phyloP scores from a whole-genome alignment of 2,113 vertebrate genomes.

The Eolophus roseicapilla region DNA sequence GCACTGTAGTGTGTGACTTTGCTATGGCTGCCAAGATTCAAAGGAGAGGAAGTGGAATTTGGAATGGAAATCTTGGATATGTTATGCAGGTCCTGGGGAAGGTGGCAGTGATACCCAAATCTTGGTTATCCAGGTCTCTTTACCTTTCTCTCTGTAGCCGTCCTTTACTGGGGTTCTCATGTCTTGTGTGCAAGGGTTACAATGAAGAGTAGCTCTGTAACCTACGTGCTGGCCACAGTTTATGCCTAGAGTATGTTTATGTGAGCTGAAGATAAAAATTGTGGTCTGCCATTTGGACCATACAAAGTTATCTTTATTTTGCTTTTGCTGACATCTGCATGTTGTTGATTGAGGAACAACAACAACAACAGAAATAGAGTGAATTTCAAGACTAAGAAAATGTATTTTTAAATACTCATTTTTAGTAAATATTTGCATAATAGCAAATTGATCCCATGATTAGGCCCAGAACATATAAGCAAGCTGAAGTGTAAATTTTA shows the following conservation, averaged over 20 bases:
- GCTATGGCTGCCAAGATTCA: neutral
- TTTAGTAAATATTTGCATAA: neutral
- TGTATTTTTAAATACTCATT: neutral
- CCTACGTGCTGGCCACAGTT: neutral
- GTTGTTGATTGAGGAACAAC: neutral
- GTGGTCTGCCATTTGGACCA: neutral
- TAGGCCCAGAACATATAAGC: neutral
- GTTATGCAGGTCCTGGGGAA: neutral
- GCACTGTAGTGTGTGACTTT: neutral
- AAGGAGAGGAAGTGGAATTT: neutral
- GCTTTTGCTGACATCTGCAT: neutral
- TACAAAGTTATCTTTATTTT: neutral
- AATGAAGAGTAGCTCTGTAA: neutral
- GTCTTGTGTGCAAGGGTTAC: neutral
- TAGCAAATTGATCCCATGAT: neutral
- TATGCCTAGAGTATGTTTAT: neutral
- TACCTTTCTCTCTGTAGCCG: neutral
- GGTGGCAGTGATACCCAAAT: neutral
- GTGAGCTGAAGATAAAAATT: neutral
- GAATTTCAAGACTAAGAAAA: neutral
- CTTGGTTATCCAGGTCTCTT: rapidly evolving
- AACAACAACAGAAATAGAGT: neutral
- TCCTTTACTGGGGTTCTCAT: neutral
- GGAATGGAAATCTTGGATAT: neutral
- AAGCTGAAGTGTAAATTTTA: neutral